Evolutionary conservation across 2,888 invertebrate species (phyloP).

Genomic region (Melipona bicolor): DNA sequence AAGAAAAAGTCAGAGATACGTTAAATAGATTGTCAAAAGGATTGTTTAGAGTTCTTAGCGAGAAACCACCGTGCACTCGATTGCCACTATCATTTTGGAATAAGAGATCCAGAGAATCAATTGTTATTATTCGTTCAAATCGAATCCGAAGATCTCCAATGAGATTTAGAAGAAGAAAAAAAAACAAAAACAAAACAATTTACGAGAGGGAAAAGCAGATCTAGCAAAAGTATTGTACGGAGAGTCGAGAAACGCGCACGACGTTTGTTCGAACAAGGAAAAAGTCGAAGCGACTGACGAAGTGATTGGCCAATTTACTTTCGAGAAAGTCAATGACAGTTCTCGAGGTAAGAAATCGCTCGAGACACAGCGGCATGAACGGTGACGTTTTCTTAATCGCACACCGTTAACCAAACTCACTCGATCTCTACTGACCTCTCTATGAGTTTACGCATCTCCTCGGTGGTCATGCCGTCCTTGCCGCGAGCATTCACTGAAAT

Average conservation of each 20-base stretch:
- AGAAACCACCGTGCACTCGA: conserved; percentile 71
- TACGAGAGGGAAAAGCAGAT: conserved; percentile 31
- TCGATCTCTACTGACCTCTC: conserved; percentile 93
- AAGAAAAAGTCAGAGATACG: conserved; percentile 74
- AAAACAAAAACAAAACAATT: neutral
- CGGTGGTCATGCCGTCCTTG: conserved; percentile 97
- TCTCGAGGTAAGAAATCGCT: conserved; percentile 63
- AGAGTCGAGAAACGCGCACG: conserved; percentile 26
- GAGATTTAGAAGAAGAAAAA: neutral
- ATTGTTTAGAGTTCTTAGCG: conserved; percentile 48
- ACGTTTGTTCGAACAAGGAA: conserved; percentile 21
- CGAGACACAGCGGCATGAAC: conserved; percentile 71
- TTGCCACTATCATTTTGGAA: conserved; percentile 45
- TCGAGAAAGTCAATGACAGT: conserved; percentile 50
- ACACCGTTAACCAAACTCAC: conserved; percentile 71
- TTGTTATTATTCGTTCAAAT: neutral
- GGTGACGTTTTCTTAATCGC: conserved; percentile 55
- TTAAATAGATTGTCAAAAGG: conserved; percentile 52
- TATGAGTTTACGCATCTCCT: conserved; percentile 98
- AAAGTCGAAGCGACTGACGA: conserved; percentile 39
- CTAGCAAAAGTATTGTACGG: conserved; percentile 30
- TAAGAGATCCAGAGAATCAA: neutral
- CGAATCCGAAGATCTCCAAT: conserved; percentile 27
- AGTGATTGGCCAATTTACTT: conserved; percentile 44
- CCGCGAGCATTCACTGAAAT: conserved; percentile 88